Evolutionary conservation across 2,888 invertebrate species (phyloP).

Genomic region (Idaea straminata): DNA sequence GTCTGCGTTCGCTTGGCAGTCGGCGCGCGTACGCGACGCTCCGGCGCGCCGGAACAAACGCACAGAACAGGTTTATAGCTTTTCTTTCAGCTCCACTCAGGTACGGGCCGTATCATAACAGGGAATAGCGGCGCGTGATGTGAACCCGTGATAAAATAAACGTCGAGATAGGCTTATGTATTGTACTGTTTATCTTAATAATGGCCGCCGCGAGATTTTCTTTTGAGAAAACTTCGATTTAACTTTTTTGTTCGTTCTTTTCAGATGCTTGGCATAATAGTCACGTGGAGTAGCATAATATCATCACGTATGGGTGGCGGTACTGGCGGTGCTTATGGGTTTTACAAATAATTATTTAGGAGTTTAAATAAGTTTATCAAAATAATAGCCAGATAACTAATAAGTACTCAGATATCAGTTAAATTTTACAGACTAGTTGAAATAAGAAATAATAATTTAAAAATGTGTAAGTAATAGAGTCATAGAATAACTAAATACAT

Average conservation of each 20-base stretch:
- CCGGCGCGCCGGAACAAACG: slow-evolving; percentile 76
- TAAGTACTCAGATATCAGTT: no score
- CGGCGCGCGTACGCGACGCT: slow-evolving; percentile 76
- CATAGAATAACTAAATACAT: no score
- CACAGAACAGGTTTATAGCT: slow-evolving; percentile 79
- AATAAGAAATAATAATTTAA: no score
- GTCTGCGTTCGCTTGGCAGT: slow-evolving; percentile 52
- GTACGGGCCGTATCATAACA: slow-evolving; percentile 81
- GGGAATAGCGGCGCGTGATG: slow-evolving; percentile 80
- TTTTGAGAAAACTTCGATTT: slow-evolving; percentile 69
- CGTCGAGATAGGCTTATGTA: slow-evolving; percentile 81
- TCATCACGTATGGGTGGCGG: not conserved
- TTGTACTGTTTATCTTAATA: slow-evolving; percentile 81
- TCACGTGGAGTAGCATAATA: not conserved
- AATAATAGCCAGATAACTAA: not conserved
- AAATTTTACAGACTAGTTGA: no score
- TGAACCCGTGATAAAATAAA: slow-evolving; percentile 80
- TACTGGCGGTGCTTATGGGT: not conserved
- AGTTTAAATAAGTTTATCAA: not conserved
- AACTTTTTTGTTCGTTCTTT: slow-evolving; percentile 52
- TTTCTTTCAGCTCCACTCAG: slow-evolving; percentile 80
- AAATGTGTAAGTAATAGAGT: no score
- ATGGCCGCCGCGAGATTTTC: slow-evolving; percentile 69
- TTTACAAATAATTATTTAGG: not conserved
- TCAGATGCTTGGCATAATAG: not conserved